Base-by-base conservation (phyloP, 2,888 invertebrate genomes). In the Pollenia labialis region DNA sequence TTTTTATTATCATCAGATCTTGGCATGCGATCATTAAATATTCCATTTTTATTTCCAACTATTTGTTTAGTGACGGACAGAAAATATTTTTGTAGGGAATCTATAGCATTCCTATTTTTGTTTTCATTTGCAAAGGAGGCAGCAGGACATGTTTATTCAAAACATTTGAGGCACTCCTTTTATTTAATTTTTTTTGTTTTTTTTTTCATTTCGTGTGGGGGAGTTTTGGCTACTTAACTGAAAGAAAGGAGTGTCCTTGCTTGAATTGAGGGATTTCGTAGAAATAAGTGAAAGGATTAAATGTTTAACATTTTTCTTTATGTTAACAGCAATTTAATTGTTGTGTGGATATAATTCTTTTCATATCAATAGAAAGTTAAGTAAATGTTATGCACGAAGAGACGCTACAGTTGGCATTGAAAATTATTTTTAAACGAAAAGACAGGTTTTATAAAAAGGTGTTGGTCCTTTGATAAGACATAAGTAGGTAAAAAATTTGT, bases 1-100 rank as follows among this genome's bases (percentile, higher is more conserved):
- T 87, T 74, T 83, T 87, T 87, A 81, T 84, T 87, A 84, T 87
- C 83, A 87, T 84, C 83, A 84, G 81, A 84, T 87, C 86, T 81
- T 81, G 83, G 84, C 86, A 87, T 87, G 86, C 86, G 84, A 87
- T 81, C 86, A 66, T 87, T 77, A 87, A 87, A 83, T 83, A 80
- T 83, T 76, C 56, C 42, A 64, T 14, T 40, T 68, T 74, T 58
- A 64, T 72, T 54, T 69, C 16, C 9, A 54, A 40, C 10, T 12
- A 74, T 64, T 44, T 50, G 48, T 54, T 71, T n/a, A 11, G 16
- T 71, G 23, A 18, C 48, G 16, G 32, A 32, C 11, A 4, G 16
- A 42, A 58, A 56, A 16, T 50, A 68, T 18, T 42, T 77, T 72
- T n/a, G 46, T 50, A 42, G n/a, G 10, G 23, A 66, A 48, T 50